Conservation (phyloP, 2,888 invertebrate species). For the Sturmia bella region DNA sequence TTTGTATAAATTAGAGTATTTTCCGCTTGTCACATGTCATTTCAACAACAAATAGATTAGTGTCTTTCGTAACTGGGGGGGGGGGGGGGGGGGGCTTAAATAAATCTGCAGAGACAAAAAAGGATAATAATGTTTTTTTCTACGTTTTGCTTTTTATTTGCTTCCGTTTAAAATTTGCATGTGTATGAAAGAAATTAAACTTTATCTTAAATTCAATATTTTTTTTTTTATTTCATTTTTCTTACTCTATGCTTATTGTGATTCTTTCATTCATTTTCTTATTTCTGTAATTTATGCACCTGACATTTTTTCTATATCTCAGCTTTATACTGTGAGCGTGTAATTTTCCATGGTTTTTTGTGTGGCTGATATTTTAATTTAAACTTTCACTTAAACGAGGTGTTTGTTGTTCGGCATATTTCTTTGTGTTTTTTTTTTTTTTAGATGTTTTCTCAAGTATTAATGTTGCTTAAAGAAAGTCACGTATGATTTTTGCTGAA, state of each 20-base stretch:
- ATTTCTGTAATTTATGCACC: slow-evolving; percentile 29
- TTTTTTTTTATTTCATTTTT: not conserved
- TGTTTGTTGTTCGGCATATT: not conserved
- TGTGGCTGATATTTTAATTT: slow-evolving; percentile 20
- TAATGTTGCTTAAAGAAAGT: slow-evolving; percentile 16
- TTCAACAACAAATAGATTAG: slow-evolving; percentile 32
- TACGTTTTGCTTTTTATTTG: not conserved
- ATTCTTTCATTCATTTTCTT: not conserved
- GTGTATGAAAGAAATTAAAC: not conserved
- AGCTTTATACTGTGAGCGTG: not conserved
- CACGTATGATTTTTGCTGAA: not conserved
- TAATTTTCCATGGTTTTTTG: not conserved
- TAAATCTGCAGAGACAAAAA: not conserved
- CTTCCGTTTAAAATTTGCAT: not conserved
- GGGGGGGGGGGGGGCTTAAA: not conserved
- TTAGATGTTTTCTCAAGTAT: not conserved
- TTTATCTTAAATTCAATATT: not conserved
- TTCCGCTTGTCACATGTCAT: slow-evolving; percentile 63
- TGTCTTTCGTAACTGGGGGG: not conserved
- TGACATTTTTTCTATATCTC: slow-evolving; percentile 33
- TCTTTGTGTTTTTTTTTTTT: not conserved
- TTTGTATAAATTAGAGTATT: slow-evolving; percentile 51
- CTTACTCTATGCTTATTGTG: not conserved
- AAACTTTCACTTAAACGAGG: slow-evolving; percentile 6
- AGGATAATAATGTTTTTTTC: not conserved